phyloP scores from a whole-genome alignment of 1,140 invertebrate species.

The Drosophila seguyi region DNA sequence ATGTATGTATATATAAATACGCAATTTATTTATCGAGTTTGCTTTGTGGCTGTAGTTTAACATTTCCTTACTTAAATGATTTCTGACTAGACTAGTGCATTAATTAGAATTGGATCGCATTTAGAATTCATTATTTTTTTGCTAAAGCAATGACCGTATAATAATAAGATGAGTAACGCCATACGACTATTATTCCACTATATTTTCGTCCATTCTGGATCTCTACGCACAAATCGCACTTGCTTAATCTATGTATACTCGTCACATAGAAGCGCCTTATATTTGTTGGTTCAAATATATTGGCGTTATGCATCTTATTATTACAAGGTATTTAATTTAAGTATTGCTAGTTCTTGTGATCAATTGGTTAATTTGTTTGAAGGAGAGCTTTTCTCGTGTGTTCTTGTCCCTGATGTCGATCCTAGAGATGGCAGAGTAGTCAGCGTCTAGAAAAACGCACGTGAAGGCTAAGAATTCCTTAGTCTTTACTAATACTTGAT shows the following conservation, averaged over 20 bases:
- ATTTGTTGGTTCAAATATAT: neutral
- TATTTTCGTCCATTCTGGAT: too few relatives aligned
- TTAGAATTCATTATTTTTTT: slow-evolving; percentile 54
- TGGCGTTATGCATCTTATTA: neutral
- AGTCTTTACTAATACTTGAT: slow-evolving; percentile 12
- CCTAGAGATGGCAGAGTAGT: slow-evolving; percentile 32
- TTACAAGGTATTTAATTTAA: slow-evolving; percentile 18
- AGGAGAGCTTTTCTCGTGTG: slow-evolving; percentile 20
- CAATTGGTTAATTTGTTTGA: slow-evolving; percentile 19
- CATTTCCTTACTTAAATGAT: slow-evolving; percentile 69
- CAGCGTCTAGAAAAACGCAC: neutral
- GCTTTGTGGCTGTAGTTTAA: slow-evolving; percentile 58
- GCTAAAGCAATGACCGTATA: neutral
- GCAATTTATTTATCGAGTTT: slow-evolving; percentile 56
- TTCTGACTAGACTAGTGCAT: slow-evolving; percentile 79
- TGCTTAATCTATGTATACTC: neutral
- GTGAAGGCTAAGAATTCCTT: neutral
- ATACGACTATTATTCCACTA: neutral
- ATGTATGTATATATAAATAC: slow-evolving; percentile 45
- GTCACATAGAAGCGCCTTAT: too few relatives aligned
- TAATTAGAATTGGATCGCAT: slow-evolving; percentile 67
- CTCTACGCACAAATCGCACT: neutral
- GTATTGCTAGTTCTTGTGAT: slow-evolving; percentile 52
- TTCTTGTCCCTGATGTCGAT: slow-evolving; percentile 1
- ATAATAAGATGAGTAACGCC: slow-evolving; percentile 1